Evolutionary conservation across 2,888 invertebrate genomes (phyloP).

Genomic region (Lottia gigantea): DNA sequence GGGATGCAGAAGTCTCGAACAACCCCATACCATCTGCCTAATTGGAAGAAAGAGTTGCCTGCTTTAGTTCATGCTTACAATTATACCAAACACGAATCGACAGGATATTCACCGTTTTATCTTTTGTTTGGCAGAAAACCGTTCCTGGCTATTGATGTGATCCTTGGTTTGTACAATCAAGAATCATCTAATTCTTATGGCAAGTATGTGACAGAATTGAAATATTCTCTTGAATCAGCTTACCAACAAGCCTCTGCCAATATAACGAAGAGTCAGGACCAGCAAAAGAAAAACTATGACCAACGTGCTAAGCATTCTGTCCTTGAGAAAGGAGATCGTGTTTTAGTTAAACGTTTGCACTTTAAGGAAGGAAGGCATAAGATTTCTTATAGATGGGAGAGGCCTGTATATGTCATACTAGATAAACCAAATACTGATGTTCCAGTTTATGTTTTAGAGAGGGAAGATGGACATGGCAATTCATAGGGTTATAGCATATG

Average conservation of each 20-base stretch:
- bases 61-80: constrained; percentile 26
- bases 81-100: constrained; percentile 26
- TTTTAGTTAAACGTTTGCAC: not conserved
- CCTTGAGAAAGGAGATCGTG: not conserved
- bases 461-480: too few relatives aligned
- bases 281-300: not conserved
- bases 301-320: not conserved
- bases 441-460: too few relatives aligned
- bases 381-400: constrained; percentile 13
- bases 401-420: not conserved
- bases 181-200: not conserved
- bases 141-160: constrained; percentile 26
- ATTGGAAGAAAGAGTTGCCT: constrained; percentile 28
- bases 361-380: constrained; percentile 9
- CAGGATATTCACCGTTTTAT: constrained; percentile 29
- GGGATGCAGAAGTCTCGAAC: constrained; percentile 30
- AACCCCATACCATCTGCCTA: constrained; percentile 32
- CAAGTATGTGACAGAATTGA: not conserved
- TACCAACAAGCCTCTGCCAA: constrained; percentile 2
- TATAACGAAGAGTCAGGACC: not conserved
- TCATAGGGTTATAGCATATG: constrained; percentile 33
- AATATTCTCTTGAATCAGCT: not conserved
- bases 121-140: constrained; percentile 30
- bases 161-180: constrained; percentile 14
- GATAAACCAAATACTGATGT: not conserved